Evolutionary conservation across 2,113 vertebrate genomes (phyloP), one percentile per base, ranked within the genome.

Genomic region (Motacilla tschutschensis): DNA sequence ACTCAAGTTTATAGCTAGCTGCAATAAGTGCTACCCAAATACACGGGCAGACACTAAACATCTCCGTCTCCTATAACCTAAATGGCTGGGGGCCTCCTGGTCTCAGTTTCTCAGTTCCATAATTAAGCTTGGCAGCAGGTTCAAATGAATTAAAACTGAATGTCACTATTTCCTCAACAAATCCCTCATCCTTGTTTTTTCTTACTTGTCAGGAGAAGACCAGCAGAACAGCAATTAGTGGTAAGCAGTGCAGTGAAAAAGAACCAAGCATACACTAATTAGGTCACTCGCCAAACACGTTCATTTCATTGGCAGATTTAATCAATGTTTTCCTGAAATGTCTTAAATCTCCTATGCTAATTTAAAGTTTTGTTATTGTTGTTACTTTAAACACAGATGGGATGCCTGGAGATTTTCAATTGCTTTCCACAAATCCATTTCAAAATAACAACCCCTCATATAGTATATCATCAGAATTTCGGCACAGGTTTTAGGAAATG

Each of bases 261-360:
- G 95, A 96, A 95, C 86, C 94, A 94, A 90, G 91, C 91, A 91
- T 82, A 79, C 67, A 88, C 94, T 97, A 97, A 97, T 97, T 97
- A 97, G 96, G 96, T 96, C 96, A 97, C 92, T 97, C 59, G 54
- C 95, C 95, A 96, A 96, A 92, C 71, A 88, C 79, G 89, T 92
- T 96, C 91, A 92, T 88, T 95, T 94, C 92, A 95, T 88, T 94
- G 95, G 96, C 95, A 95, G 95, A 93, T 81, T 94, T 89, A 95
- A 96, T 97, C 96, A 95, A 96, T 95, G 95, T 91, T 96, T 97
- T 95, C 95, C 96, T 94, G 93, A 97, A 97, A 96, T 75, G 88
- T 83, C 93, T 95, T 94, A 93, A 94, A 96, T 92, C 89, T 92
- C 72, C 88, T 67, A 93, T 69, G 89, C 89, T 96, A 95, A 95